Base-by-base conservation (phyloP, 2,113 vertebrate species). In the Rhea americana region DNA sequence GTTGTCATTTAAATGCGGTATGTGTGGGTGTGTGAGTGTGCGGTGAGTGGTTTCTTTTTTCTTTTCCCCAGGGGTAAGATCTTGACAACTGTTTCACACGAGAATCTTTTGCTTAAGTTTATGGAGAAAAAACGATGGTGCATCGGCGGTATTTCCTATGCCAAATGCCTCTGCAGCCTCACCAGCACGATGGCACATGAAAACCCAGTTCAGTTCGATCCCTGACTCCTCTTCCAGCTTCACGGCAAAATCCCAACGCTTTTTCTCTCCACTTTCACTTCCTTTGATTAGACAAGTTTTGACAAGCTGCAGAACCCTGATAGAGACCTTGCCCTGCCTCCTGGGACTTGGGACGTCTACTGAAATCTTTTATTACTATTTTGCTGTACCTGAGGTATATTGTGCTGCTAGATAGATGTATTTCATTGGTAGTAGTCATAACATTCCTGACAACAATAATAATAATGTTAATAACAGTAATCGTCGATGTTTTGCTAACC, bases 221-320 rank as follows among this genome's bases (percentile, higher is more conserved):
- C 5, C 35, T 85, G 71, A 35, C 14, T 5, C 5, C 2, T n/a
- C 41, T 87, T 21, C 62, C 45, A 43, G 12, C 48, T 79, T 24
- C 41, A 50, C 11, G 2, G 50, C 0, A 5, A 91, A 94, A 82
- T 66, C 58, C 24, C 66, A 50, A 2, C 35, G 32, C 8, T 63
- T 78, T 78, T 55, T 18, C 37, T 87, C 30, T 19, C 45, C 30
- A 65, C 24, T 88, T 93, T 86, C 48, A 26, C 39, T 82, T 94
- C 48, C 20, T 85, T 83, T 91, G 80, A 88, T 90, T 50, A 84
- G 62, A 76, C n/a, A 79, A 73, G 28, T 66, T 87, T 89, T 55
- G 71, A 90, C 83, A 90, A 87, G 62, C 53, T 55, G 53, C 58
- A 70, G 80, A 75, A 41, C 62, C 35, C 66, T 63, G 53, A 41